These are phyloP conservation scores for Macquaria australasica DNA, from an alignment of 2,113 vertebrate genomes.

Conservation along the genomic window DNA sequence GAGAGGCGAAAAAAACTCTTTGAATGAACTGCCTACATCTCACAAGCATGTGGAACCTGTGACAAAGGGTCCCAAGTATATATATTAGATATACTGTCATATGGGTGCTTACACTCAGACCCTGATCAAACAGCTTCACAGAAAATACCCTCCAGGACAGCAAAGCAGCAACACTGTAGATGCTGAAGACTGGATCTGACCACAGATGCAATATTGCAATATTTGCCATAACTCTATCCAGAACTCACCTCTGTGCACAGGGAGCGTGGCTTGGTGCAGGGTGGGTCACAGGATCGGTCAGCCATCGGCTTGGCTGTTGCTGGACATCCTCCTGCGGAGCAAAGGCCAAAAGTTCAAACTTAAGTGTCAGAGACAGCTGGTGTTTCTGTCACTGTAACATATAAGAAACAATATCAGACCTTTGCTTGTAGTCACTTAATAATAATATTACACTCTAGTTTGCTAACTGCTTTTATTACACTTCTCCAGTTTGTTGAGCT, in stretches of 20 bases:
- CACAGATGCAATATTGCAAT: not conserved
- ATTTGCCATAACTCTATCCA: not conserved
- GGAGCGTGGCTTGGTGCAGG: conserved; percentile 91
- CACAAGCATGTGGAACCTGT: too few species aligned
- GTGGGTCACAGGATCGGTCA: conserved; percentile 95
- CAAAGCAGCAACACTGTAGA: not conserved
- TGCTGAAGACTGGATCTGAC: not conserved
- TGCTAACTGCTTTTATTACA: not conserved
- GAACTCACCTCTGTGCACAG: conserved; percentile 94
- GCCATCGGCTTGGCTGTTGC: conserved; percentile 87
- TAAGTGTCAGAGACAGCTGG: not conserved
- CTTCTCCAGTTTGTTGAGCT: conserved; percentile 27
- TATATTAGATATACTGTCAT: not conserved
- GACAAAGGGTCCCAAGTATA: too few species aligned
- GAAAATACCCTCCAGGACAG: too few species aligned
- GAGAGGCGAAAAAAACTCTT: too few species aligned
- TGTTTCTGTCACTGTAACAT: not conserved
- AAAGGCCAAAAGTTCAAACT: conserved; percentile 57
- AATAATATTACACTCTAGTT: conserved; percentile 6
- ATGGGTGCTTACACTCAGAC: not conserved
- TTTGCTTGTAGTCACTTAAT: not conserved
- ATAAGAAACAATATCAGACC: not conserved
- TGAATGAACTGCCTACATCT: too few species aligned
- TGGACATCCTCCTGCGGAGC: conserved; percentile 91
- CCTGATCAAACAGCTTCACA: not conserved